A percentile compares a stretch with the other conserved stretches of the same genome.
These are phyloP conservation scores for Drosophila rubida DNA, from an alignment of 2,888 invertebrate species.

Conservation along the genomic window DNA sequence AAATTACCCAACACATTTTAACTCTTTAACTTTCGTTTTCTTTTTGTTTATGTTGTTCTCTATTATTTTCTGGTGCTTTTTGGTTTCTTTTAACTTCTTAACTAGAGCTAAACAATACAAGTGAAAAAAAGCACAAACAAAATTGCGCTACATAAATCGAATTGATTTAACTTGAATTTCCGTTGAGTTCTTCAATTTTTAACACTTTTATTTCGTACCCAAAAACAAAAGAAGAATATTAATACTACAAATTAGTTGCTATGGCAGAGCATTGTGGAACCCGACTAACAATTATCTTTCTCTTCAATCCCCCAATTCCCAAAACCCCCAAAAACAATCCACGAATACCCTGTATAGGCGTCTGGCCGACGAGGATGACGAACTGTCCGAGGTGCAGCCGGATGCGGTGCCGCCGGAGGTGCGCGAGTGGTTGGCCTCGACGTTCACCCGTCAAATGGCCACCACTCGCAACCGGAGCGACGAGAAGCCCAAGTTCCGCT, in stretches of 20 bases:
- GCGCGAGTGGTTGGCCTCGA: constrained; percentile 97
- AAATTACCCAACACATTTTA: constrained; percentile 2
- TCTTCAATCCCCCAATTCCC: constrained; percentile 12
- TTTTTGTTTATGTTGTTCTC: background rate
- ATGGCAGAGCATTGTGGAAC: constrained; percentile 9
- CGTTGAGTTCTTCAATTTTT: constrained; percentile 50
- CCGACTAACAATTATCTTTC: constrained; percentile 50
- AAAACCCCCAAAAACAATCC: constrained; percentile 3
- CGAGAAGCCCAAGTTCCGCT: constrained; percentile 95
- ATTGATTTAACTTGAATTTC: constrained; percentile 26
- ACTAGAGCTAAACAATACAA: constrained; percentile 23
- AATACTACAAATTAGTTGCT: background rate
- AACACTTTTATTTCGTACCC: constrained; percentile 21
- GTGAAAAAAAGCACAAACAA: constrained; percentile 18
- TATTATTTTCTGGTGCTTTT: constrained; percentile 11
- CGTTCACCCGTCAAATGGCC: constrained; percentile 95
- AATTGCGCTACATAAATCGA: constrained; percentile 32
- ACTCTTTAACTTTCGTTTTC: constrained; percentile 11
- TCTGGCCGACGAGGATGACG: constrained; percentile 96
- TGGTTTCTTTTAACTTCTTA: constrained; percentile 8
- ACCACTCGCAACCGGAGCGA: constrained; percentile 91
- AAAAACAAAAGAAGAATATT: constrained; percentile 6
- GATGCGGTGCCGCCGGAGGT: constrained; percentile 98
- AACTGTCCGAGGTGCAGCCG: constrained; percentile 97
- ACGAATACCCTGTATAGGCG: constrained; percentile 87